Evolutionary conservation across 2,888 invertebrate genomes (phyloP), one percentile per base, ranked within the genome.

Genomic region (Thereva nobilitata): DNA sequence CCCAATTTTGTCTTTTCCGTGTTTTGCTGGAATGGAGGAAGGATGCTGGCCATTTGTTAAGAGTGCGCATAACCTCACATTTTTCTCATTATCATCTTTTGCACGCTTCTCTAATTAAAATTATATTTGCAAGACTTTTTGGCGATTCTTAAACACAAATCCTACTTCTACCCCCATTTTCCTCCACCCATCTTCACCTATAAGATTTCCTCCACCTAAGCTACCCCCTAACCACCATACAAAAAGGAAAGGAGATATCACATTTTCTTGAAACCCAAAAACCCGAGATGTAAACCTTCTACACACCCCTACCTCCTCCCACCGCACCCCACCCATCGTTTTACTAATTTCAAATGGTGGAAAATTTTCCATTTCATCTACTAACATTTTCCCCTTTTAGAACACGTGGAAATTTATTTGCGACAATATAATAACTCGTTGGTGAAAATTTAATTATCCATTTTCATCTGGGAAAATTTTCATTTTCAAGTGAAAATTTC

Each of bases 341-440:
- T 23, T 23, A 23, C 23, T 23, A 53, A 53, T 53, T 37, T 38
- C 38, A 37, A 37, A 38, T 53, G 53, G 53, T 53, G 53, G 23
- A 53, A 53, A 53, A 53, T 53, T 37, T 53, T 53, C 53, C 53
- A 53, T 53, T 53, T 53, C 38, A 53, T 53, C 23, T 23, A 23
- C 23, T 23, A 23, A 23, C 23, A 23, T 23, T 23, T 53, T n/a
- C 10, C 53, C 38, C 41, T 55, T 12, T 47, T 10, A 12, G 50
- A 61, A 50, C 61, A 61, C 61, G 61, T 61, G 61, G 40, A 61
- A 61, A 61, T 61, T 61, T 61, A 61, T 61, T 61, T 50, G 61
- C 61, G 61, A 61, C 61, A 50, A 61, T 61, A 61, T 61, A 61
- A 61, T 61, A 61, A 61, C 61, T 61, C 61, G 61, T 61, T 50